phyloP scores from a whole-genome alignment of 2,113 vertebrate species.

The Oophaga pumilio region DNA sequence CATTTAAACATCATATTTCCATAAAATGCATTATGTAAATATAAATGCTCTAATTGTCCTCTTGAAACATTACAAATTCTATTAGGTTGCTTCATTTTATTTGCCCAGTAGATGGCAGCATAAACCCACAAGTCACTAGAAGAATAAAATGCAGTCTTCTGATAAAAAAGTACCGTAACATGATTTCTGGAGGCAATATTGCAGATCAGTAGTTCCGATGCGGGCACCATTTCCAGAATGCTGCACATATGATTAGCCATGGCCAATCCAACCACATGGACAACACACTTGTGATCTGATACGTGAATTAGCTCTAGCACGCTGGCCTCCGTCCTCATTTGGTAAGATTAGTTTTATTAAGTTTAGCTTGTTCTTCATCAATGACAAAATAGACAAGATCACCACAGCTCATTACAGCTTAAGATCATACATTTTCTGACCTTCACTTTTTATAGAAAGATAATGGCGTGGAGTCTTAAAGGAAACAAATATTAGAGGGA shows the following conservation, averaged over 20 bases:
- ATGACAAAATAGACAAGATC: background rate
- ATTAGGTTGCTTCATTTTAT: background rate
- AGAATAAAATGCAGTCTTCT: background rate
- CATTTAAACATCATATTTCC: too few species aligned
- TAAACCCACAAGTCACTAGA: background rate
- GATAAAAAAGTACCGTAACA: background rate
- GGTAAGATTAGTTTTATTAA: background rate
- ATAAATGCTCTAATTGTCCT: too few species aligned
- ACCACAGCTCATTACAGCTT: background rate
- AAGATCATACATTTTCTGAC: background rate
- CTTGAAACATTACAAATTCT: background rate
- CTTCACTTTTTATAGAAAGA: background rate
- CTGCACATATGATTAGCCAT: background rate
- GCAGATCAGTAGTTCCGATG: background rate
- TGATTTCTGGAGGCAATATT: constrained; percentile 7
- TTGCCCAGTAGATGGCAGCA: constrained; percentile 9
- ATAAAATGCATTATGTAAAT: too few species aligned
- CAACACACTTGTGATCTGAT: background rate
- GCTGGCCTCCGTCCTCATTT: background rate
- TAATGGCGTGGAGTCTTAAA: background rate
- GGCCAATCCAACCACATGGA: background rate
- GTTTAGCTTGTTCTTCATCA: background rate
- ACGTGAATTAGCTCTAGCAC: background rate
- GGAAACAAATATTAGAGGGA: too few species aligned
- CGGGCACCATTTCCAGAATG: background rate